These are phyloP conservation scores for Tetramorium simillimum DNA, from an alignment of 1,140 invertebrate genomes.

Conservation along the genomic window DNA sequence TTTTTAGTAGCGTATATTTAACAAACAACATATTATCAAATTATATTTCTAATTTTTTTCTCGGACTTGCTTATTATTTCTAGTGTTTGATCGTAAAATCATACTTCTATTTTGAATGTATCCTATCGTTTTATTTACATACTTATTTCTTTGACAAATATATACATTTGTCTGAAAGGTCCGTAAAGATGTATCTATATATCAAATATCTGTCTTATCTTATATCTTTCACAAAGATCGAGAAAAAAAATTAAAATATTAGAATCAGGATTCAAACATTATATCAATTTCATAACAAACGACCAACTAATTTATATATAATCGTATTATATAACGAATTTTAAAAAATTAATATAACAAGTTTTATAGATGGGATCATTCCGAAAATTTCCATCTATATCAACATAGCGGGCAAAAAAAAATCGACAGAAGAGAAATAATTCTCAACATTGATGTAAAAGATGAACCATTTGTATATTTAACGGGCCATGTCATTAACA, in stretches of 20 bases:
- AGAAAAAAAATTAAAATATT: not conserved
- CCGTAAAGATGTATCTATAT: not conserved
- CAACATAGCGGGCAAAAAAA: conserved; percentile 87
- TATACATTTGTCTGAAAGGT: no score
- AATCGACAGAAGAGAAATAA: conserved; percentile 88
- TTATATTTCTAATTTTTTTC: not conserved
- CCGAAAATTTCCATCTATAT: conserved; percentile 90
- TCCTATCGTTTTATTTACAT: conserved; percentile 44
- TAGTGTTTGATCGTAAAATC: no score
- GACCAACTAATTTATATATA: not conserved
- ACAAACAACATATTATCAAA: conserved; percentile 26
- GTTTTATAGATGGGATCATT: conserved; percentile 94
- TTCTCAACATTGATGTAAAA: conserved; percentile 87
- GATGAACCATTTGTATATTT: conserved; percentile 92
- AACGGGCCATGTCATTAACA: conserved; percentile 94
- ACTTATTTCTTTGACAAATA: conserved; percentile 86
- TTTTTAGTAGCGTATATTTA: no score
- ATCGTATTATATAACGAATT: not conserved
- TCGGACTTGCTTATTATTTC: conserved; percentile 84
- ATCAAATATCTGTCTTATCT: not conserved
- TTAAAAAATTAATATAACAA: conserved; percentile 75
- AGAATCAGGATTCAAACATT: not conserved
- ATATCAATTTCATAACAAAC: not conserved
- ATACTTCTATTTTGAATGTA: no score
- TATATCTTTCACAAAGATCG: not conserved